phyloP scores from a whole-genome alignment of 2,797 vertebrate genomes.

The Myotis myotis region DNA sequence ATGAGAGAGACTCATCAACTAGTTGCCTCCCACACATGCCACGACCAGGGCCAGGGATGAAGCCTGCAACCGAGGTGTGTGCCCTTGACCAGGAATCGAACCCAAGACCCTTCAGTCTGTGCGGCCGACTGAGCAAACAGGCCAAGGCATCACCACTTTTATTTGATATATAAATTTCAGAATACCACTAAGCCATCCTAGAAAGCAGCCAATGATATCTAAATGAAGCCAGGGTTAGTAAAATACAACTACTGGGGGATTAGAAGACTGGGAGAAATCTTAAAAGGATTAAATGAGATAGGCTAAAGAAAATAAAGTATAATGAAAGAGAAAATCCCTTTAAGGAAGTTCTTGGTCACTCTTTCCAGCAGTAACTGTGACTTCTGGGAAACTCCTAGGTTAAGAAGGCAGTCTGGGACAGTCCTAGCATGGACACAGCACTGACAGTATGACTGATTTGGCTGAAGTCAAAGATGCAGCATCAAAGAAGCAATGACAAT shows the following conservation, averaged over 20 bases:
- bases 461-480: constrained; percentile 1
- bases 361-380: not conserved
- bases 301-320: not conserved
- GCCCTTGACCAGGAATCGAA: too few species aligned
- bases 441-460: not conserved
- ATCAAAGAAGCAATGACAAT: not conserved
- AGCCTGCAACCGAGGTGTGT: too few species aligned
- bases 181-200: not conserved
- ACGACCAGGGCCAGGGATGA: too few species aligned
- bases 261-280: not conserved
- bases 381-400: not conserved
- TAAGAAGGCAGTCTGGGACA: not conserved
- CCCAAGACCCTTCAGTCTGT: too few species aligned
- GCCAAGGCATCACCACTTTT: not conserved
- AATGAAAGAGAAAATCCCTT: not conserved
- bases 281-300: not conserved
- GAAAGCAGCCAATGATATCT: not conserved
- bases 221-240: not conserved
- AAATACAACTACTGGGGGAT: not conserved
- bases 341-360: not conserved
- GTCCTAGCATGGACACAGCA: not conserved
- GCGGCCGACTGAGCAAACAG: too few species aligned
- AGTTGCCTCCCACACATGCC: too few species aligned
- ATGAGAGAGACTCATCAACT: too few species aligned
- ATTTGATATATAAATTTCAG: not conserved